phyloP scores from a whole-genome alignment of 2,113 vertebrate species.

The Taxidea taxus region DNA sequence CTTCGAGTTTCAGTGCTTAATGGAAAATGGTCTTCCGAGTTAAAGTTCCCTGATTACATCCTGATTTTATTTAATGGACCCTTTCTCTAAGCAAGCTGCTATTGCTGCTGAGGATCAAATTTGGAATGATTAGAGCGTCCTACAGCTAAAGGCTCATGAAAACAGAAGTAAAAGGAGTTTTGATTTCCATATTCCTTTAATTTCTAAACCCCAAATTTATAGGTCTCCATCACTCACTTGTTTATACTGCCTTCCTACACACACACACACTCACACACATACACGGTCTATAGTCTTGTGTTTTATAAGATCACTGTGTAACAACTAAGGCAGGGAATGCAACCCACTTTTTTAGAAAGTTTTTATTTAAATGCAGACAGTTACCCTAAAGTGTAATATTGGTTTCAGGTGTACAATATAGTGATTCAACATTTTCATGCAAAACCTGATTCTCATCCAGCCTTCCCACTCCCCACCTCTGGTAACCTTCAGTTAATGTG shows the following conservation, averaged over 20 bases:
- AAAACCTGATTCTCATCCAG: not conserved
- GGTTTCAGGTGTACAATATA: not conserved
- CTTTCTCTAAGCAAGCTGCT: not conserved
- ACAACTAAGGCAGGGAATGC: not conserved
- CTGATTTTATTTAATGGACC: not conserved
- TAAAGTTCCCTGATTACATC: not conserved
- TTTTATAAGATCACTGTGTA: not conserved
- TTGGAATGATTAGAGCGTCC: not conserved
- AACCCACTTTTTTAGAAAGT: not conserved
- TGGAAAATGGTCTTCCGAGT: not conserved
- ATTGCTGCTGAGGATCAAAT: not conserved
- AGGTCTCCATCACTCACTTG: not conserved
- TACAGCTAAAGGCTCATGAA: not conserved
- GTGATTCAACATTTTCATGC: not conserved
- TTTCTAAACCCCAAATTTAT: not conserved
- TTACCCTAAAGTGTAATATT: not conserved
- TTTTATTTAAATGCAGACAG: not conserved
- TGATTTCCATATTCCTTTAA: not conserved
- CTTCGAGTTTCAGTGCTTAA: not conserved
- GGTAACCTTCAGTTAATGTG: not conserved
- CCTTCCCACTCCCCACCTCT: fast-evolving
- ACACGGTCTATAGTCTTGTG: not conserved
- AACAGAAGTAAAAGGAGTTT: not conserved
- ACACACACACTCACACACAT: not conserved
- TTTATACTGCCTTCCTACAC: not conserved